Evolutionary conservation across 2,797 vertebrate genomes (phyloP), one percentile per base, ranked within the genome.

Genomic region (Sebastes goodei): DNA sequence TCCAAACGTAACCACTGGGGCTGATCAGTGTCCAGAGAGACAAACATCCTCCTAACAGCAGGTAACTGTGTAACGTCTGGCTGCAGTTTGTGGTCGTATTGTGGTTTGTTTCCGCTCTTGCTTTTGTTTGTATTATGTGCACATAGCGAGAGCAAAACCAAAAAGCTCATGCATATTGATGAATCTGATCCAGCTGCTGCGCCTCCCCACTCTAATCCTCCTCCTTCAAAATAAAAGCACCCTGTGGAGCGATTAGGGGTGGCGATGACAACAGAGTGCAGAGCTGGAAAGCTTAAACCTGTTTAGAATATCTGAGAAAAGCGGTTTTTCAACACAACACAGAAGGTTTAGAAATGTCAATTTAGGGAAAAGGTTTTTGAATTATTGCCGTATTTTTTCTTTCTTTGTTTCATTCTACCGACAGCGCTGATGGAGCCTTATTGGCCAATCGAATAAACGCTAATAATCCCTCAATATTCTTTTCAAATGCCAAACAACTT

Each of bases 181-280:
- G 76, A 88, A 88, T 70, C 9, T 1, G 27, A 72, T 82, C 79
- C 84, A 85, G 86, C 80, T 84, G 86, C 67, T 63, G 27, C 3
- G 5, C 52, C 21, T 55, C 49, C 53, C 42, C 42, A 35, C 52
- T 52, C 67, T 73, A 55, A 33, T 70, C 25, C 21, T 49, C 25
- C 21, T 38, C 65, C 62, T 76, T 81, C 82, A 83, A 59, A 86
- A 85, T 83, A 80, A 86, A 83, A 83, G 80, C 76, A 62, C 57
- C 57, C 55, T 2, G 21, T 33, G 42, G 69, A 67, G 35, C 32
- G 14, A 42, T 66, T 63, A 15, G 4, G 11, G 9, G 23, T 15
- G 55, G 70, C 1, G 59, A 82, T 66, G 33, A 78, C 60, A 68
- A 62, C 25, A 59, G 23, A 49, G 27, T 29, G 14, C 4, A 33